These are phyloP conservation scores for Ichneumoninae sp. DNA, from an alignment of 2,888 invertebrate genomes.

Conservation along the genomic window DNA sequence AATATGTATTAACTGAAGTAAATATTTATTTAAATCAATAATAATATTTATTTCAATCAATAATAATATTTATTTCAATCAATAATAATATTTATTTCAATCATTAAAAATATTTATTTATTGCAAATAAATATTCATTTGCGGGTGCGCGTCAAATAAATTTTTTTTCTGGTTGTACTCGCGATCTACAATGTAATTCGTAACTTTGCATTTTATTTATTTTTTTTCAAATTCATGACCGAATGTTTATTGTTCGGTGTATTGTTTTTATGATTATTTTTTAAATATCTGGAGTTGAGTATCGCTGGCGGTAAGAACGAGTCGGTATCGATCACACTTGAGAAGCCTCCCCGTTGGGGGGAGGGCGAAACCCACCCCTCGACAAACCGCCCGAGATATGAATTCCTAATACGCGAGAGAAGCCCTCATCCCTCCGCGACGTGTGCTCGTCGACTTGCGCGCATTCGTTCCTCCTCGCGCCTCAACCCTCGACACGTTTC, in stretches of 20 bases:
- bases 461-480: constrained; percentile 53
- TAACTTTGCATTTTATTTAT: too few relatives aligned
- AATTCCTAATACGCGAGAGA: constrained; percentile 80
- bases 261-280: constrained; percentile 5
- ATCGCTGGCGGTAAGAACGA: constrained; percentile 80
- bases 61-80: too few relatives aligned
- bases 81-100: too few relatives aligned
- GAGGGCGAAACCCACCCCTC: constrained; percentile 50
- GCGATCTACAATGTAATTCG: too few relatives aligned
- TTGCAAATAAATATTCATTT: too few relatives aligned
- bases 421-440: constrained; percentile 58
- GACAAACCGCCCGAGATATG: constrained; percentile 77
- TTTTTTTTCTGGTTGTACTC: too few relatives aligned
- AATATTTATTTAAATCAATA: too few relatives aligned
- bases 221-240: neutral
- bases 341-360: constrained; percentile 70
- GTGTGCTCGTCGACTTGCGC: constrained; percentile 48
- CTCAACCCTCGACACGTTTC: constrained; percentile 68
- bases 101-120: too few relatives aligned
- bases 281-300: constrained; percentile 74
- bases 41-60: too few relatives aligned
- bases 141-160: too few relatives aligned
- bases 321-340: constrained; percentile 81
- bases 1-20: too few relatives aligned
- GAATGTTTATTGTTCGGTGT: neutral